These are phyloP conservation scores for Idaea aversata DNA, from an alignment of 2,888 invertebrate species.

Conservation along the genomic window DNA sequence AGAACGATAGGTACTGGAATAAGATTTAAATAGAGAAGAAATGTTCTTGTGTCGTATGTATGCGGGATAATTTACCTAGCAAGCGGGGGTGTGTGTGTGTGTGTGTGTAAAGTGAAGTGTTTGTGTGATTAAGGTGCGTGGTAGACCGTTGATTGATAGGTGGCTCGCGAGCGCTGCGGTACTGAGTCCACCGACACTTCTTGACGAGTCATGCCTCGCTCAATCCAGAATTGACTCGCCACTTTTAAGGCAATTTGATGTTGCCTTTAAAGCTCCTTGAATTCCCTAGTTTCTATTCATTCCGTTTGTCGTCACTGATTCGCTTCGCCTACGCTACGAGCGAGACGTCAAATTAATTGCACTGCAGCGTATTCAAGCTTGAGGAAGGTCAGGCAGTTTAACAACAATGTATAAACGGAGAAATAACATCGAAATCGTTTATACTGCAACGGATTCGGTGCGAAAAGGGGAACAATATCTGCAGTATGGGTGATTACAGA, in stretches of 20 bases:
- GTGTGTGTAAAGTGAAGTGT: not conserved
- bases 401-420: conserved; percentile 18
- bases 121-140: not conserved
- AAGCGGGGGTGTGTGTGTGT: not conserved
- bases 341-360: conserved; percentile 36
- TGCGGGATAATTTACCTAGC: not conserved
- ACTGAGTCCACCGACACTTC: not conserved
- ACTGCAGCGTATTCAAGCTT: conserved; percentile 36
- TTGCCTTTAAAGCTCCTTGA: not conserved
- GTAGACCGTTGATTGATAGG: conserved; percentile 1
- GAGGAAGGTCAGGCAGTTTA: conserved; percentile 20
- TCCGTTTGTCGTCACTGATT: conserved; percentile 27
- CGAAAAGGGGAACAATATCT: conserved; percentile 26
- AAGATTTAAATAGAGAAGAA: not conserved
- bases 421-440: conserved; percentile 19
- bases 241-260: conserved; percentile 3
- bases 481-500: conserved; percentile 33
- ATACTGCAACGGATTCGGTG: conserved; percentile 19
- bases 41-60: not conserved
- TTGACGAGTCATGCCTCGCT: not conserved
- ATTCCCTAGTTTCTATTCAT: conserved; percentile 19
- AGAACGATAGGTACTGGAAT: conserved; percentile 5
- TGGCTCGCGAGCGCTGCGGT: not conserved
- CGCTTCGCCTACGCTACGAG: conserved; percentile 26
- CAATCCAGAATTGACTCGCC: not conserved